Percentiles rank a stretch among this genome's conserved stretches.
Conservation (phyloP, 2,113 vertebrate species). For the Myotis yumanensis region DNA sequence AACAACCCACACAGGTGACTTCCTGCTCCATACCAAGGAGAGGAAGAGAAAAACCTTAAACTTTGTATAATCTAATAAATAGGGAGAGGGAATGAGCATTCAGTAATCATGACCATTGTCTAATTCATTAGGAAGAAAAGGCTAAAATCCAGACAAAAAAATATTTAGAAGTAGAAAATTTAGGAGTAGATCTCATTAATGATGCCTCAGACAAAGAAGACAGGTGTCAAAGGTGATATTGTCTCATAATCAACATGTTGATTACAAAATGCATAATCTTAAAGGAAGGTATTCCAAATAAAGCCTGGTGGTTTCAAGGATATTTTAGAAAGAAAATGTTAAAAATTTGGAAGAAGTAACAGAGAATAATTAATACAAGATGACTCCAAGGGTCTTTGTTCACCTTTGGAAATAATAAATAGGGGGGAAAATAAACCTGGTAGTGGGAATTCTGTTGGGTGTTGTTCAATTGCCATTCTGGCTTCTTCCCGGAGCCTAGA, state of each 20-base stretch:
- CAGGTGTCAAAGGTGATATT: not conserved
- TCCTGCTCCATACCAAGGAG: not conserved
- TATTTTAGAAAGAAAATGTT: slow-evolving; percentile 23
- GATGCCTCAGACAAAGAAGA: slow-evolving; percentile 35
- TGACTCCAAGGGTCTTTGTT: not conserved
- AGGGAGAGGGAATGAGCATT: not conserved
- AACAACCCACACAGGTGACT: slow-evolving; percentile 9
- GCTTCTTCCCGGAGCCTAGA: not conserved
- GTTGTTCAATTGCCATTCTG: not conserved
- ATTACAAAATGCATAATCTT: not conserved
- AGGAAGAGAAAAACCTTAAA: not conserved
- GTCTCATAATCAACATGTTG: not conserved
- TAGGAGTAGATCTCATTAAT: slow-evolving; percentile 27
- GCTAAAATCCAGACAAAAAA: not conserved
- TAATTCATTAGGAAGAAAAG: slow-evolving; percentile 54
- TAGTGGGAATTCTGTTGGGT: not conserved
- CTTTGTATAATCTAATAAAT: not conserved
- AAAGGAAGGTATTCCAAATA: not conserved
- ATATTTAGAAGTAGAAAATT: slow-evolving; percentile 36
- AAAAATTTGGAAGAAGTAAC: slow-evolving; percentile 16
- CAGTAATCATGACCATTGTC: not conserved
- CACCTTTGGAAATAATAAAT: not conserved
- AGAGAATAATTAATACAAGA: not conserved
- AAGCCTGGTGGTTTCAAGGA: not conserved
- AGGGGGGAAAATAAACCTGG: not conserved